Base-by-base conservation (phyloP, 2,797 vertebrate species). In the Sebastes oblongus region DNA sequence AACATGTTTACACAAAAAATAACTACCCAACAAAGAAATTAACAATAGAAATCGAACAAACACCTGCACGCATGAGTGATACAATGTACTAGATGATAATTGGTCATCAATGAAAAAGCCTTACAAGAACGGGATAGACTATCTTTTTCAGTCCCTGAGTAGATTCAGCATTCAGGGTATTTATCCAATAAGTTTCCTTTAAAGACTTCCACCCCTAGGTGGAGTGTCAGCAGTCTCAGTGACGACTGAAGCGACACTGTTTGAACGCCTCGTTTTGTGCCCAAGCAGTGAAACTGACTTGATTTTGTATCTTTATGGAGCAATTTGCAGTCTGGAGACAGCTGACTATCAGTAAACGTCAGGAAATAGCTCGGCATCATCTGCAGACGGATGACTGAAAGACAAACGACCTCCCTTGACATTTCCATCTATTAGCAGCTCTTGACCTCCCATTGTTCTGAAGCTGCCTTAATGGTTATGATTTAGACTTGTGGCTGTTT, bases 401-500 rank as follows among this genome's bases (percentile, higher is more conserved):
- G 50, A 65, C 66, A 61, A 66, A 58, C 5, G 3, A 39, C 60
- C 11, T 67, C 39, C 52, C 2, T 6, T 66, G 70, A 81, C 58
- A 67, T 78, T 77, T 83, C 25, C 42, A 66, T 81, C 58, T 59
- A 25, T 34, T 22, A 25, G 24, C 27, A 7, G 6, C 77, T 75
- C 66, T 68, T 69, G 66, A 83, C 79, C 62, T 76, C 65, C 3
- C 18, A 2, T 18, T 14, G 8, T 72, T 77, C 39, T 46, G 27
- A 74, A 24, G 13, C 56, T 3, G 61, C 22, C 58, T 27, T 67
- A 22, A 56, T 36, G 62, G 52, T 54, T 60, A 27, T 46, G 61
- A 77, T 77, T 65, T 69, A 20, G 30, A 78, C 24, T 3, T 27
- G 81, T n/a, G 32, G 22, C 46, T 36, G 20, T 60, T 71, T 25